Evolutionary conservation across 1,140 invertebrate species (phyloP).

Genomic region (Musca vetustissima): DNA sequence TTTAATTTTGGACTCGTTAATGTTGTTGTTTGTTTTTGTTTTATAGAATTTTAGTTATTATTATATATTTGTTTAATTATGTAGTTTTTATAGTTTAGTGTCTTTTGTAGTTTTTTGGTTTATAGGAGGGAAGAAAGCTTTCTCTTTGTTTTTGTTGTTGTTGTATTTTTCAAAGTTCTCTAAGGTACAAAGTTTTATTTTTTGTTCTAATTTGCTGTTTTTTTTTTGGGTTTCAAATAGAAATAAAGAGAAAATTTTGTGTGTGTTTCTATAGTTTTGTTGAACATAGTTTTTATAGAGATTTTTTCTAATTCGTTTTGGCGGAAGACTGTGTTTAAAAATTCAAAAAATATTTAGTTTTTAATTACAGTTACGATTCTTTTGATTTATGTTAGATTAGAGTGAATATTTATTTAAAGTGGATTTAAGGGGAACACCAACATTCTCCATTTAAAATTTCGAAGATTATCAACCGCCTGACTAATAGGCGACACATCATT

Average conservation of each 20-base stretch:
- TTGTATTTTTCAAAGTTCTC: background rate
- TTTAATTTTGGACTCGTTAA: constrained; percentile 17
- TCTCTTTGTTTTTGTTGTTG: background rate
- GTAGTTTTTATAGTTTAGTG: background rate
- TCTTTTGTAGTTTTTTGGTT: background rate
- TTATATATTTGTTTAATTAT: background rate
- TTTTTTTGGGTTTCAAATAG: background rate
- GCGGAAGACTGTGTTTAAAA: constrained; percentile 15
- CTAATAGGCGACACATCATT: too few species aligned
- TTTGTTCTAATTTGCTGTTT: background rate
- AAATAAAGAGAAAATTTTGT: background rate
- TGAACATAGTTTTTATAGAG: background rate
- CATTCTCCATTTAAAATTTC: too few species aligned
- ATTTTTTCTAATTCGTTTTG: background rate
- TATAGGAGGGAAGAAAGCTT: constrained; percentile 13
- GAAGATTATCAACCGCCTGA: too few species aligned
- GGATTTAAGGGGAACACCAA: too few species aligned
- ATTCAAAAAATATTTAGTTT: background rate
- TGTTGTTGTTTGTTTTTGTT: too few species aligned
- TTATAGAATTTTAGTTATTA: too few species aligned
- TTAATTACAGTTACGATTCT: background rate
- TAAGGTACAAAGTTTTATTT: constrained; percentile 22
- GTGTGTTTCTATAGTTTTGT: too few species aligned
- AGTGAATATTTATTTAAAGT: too few species aligned
- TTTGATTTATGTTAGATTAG: too few species aligned